A percentile compares a stretch with the other conserved stretches of the same genome.
phyloP scores from a whole-genome alignment of 2,888 invertebrate genomes.

The Pyrrhosoma nymphula region DNA sequence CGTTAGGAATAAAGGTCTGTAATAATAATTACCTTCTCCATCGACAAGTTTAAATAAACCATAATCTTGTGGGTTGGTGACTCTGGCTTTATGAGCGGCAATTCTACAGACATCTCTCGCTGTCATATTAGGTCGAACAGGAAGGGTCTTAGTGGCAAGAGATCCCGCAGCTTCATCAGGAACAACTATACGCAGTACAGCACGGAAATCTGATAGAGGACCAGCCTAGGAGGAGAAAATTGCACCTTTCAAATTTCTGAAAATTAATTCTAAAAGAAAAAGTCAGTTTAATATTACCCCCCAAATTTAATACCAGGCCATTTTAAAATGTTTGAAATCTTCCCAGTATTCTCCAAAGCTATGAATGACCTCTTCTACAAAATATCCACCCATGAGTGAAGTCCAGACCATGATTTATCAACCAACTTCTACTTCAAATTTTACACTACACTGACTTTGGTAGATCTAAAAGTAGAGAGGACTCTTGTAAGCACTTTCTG shows the following conservation, averaged over 20 bases:
- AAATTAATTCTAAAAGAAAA: no score
- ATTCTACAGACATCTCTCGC: slow-evolving; percentile 96
- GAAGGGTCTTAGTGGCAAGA: slow-evolving; percentile 93
- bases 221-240: slow-evolving; percentile 72
- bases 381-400: no score
- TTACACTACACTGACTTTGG: no score
- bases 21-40: slow-evolving; percentile 85
- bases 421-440: no score
- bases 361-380: no score
- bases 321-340: not conserved
- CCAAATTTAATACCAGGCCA: not conserved
- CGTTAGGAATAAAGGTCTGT: no score
- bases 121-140: slow-evolving; percentile 95
- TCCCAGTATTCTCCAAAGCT: slow-evolving; percentile 3
- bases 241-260: not conserved
- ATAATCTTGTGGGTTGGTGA: slow-evolving; percentile 98
- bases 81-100: slow-evolving; percentile 95
- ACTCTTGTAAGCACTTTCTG: no score
- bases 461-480: no score
- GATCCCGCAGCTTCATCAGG: slow-evolving; percentile 97
- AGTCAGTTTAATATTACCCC: no score
- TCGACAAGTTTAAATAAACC: slow-evolving; percentile 94
- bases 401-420: no score
- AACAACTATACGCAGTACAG: slow-evolving; percentile 93
- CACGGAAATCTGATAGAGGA: slow-evolving; percentile 81